Conservation (phyloP, 2,113 vertebrate genomes). For the Telmatochromis sp. region DNA sequence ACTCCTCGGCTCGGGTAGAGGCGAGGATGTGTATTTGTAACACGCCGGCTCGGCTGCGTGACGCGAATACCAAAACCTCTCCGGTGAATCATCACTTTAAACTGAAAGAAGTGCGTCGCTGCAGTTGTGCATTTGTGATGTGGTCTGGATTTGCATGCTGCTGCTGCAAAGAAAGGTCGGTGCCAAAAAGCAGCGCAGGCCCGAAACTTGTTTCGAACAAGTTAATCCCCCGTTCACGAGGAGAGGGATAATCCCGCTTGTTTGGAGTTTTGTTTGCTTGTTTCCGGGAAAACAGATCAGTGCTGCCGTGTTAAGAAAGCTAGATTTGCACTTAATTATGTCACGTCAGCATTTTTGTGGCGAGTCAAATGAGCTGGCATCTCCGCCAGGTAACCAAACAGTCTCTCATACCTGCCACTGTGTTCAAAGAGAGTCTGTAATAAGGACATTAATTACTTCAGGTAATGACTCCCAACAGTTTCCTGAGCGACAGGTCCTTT, state of each 20-base stretch:
- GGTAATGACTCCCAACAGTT: conserved; percentile 31
- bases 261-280: background rate
- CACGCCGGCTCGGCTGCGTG: background rate
- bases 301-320: background rate
- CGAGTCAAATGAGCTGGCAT: background rate
- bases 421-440: background rate
- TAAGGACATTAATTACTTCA: conserved; percentile 1
- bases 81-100: background rate
- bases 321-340: background rate
- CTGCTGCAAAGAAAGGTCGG: background rate
- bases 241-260: background rate
- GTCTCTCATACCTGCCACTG: background rate
- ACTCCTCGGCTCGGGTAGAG: background rate
- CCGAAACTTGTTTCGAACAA: background rate
- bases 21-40: background rate
- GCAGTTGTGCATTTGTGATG: background rate
- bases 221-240: background rate
- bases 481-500: conserved; percentile 14
- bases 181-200: background rate
- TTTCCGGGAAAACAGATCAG: background rate
- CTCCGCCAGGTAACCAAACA: background rate
- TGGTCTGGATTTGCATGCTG: background rate
- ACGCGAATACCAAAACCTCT: background rate
- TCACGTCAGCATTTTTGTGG: background rate
- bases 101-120: background rate